Percentiles rank a stretch among this genome's conserved stretches.
These are phyloP conservation scores for Arrhamphus sclerolepis DNA, from an alignment of 2,797 vertebrate species.

Conservation along the genomic window DNA sequence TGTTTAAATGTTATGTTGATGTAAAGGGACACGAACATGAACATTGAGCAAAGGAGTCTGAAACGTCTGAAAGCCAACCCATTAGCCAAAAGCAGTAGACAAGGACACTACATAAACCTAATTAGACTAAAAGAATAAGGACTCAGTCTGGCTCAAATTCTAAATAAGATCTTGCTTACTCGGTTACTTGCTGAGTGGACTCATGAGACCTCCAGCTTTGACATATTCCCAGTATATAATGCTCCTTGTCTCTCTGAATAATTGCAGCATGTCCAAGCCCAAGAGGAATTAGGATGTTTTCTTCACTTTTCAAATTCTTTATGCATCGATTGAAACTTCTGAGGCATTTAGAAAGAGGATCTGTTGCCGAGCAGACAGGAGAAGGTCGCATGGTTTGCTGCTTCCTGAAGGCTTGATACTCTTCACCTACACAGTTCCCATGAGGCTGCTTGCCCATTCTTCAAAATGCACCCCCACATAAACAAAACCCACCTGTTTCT, in stretches of 20 bases:
- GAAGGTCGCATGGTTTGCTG: slow-evolving; percentile 40
- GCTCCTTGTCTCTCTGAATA: slow-evolving; percentile 4
- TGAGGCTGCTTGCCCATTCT: slow-evolving; percentile 46
- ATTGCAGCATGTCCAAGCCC: slow-evolving; percentile 12
- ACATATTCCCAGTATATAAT: slow-evolving; percentile 10
- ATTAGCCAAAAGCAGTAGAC: not conserved
- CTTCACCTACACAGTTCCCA: slow-evolving; percentile 41
- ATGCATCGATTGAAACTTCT: slow-evolving; percentile 27
- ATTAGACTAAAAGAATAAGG: not conserved
- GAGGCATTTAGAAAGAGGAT: slow-evolving; percentile 36
- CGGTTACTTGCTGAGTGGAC: not conserved
- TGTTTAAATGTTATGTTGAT: no score
- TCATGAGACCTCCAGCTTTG: not conserved
- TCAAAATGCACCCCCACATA: slow-evolving; percentile 39
- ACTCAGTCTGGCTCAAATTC: not conserved
- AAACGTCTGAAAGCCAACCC: no score
- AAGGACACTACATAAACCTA: not conserved
- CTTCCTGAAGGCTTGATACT: slow-evolving; percentile 49
- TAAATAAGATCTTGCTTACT: not conserved
- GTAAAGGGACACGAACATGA: no score
- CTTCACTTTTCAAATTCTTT: slow-evolving; percentile 15
- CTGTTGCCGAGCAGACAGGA: slow-evolving; percentile 13
- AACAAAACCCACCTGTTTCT: slow-evolving; percentile 53
- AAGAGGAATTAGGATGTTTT: slow-evolving; percentile 3
- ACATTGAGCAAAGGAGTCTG: no score